Evolutionary conservation across 1,140 invertebrate genomes (phyloP).

Genomic region (Gonatopus flavifemur): DNA sequence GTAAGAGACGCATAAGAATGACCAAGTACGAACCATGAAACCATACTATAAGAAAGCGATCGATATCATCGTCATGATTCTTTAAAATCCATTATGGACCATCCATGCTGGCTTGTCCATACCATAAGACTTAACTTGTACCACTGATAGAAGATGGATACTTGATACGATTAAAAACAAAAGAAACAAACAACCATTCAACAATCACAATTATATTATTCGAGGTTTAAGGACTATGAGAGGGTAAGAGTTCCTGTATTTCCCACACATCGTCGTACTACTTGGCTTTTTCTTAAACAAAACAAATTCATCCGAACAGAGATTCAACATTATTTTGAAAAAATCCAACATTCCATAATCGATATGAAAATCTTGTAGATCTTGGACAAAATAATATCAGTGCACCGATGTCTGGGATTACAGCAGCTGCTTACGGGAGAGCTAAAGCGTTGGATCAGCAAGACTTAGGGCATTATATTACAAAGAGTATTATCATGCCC

Average conservation of each 20-base stretch:
- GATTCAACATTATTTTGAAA: background rate
- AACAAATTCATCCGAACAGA: background rate
- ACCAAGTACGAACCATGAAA: background rate
- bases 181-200: too few relatives aligned
- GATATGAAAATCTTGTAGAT: slow-evolving; percentile 23
- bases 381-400: slow-evolving; percentile 31
- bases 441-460: slow-evolving; percentile 56
- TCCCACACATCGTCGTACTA: slow-evolving; percentile 44
- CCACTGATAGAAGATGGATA: slow-evolving; percentile 54
- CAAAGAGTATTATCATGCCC: slow-evolving; percentile 59
- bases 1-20: too few relatives aligned
- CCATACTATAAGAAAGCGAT: too few relatives aligned
- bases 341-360: too few relatives aligned
- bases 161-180: slow-evolving; percentile 51
- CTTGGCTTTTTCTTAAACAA: slow-evolving; percentile 14
- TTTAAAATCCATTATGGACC: slow-evolving; percentile 27
- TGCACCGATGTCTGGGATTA: slow-evolving; percentile 50
- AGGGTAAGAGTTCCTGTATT: slow-evolving; percentile 52
- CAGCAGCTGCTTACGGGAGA: slow-evolving; percentile 48
- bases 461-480: slow-evolving; percentile 61
- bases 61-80: too few relatives aligned
- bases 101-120: slow-evolving; percentile 51
- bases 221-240: slow-evolving; percentile 44
- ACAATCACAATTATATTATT: slow-evolving; percentile 57
- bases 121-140: slow-evolving; percentile 59